phyloP scores from a whole-genome alignment of 2,797 vertebrate species.

The Steatocranus sp. region DNA sequence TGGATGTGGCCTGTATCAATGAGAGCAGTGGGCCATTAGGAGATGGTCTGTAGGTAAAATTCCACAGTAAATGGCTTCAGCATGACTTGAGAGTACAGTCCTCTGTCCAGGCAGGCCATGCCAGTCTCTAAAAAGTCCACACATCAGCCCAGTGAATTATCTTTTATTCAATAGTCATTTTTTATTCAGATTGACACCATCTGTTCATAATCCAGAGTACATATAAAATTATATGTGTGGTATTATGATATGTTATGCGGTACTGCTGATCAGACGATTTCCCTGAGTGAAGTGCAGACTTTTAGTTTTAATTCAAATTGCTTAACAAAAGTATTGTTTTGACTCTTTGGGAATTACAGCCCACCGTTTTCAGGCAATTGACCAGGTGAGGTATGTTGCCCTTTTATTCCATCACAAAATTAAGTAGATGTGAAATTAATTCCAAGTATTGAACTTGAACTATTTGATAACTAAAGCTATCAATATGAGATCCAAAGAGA shows the following conservation, averaged over 20 bases:
- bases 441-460: background rate
- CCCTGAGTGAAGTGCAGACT: background rate
- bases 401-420: background rate
- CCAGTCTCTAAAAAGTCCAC: background rate
- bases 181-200: background rate
- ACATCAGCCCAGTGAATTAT: background rate
- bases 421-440: background rate
- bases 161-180: background rate
- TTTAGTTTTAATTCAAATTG: background rate
- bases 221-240: background rate
- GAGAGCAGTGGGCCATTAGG: background rate
- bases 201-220: background rate
- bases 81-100: background rate
- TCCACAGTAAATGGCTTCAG: background rate
- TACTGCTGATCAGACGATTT: background rate
- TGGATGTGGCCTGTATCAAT: constrained; percentile 30
- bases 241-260: background rate
- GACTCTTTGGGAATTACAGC: background rate
- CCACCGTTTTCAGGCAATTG: background rate
- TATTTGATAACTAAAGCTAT: background rate
- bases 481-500: background rate
- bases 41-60: constrained; percentile 20
- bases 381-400: background rate
- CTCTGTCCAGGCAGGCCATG: background rate
- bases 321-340: background rate